A percentile compares a stretch with the other conserved stretches of the same genome.
Evolutionary conservation across 53 echinoderm and acorn worm species (phyloP).

Genomic region (Temnopleurus reevesii): DNA sequence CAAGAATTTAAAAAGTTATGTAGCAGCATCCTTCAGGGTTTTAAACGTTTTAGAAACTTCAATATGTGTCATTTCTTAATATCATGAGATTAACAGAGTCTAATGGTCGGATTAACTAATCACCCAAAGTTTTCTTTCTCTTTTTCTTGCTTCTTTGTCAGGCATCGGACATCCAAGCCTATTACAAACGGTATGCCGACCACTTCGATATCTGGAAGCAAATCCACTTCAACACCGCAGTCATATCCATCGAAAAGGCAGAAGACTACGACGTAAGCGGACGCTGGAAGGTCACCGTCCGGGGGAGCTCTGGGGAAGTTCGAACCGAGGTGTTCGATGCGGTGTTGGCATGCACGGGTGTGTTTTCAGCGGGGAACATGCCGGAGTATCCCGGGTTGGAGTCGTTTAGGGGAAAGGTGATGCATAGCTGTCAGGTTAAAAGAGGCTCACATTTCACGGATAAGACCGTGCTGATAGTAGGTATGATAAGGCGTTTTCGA

Average conservation of each 20-base stretch:
- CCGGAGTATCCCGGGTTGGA: conserved; percentile 66
- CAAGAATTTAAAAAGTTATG: no score
- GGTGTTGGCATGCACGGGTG: conserved; percentile 70
- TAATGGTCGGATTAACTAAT: no score
- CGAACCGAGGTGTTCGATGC: conserved; percentile 60
- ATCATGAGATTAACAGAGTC: no score
- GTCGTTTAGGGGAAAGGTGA: conserved; percentile 61
- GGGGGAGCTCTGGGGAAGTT: background rate
- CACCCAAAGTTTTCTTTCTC: no score
- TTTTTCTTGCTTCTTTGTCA: background rate
- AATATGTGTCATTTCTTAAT: no score
- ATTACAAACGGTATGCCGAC: conserved; percentile 64
- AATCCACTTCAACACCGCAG: conserved; percentile 62
- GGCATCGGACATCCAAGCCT: conserved; percentile 45
- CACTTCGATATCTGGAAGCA: conserved; percentile 58
- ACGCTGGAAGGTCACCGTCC: conserved; percentile 63
- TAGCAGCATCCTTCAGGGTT: no score
- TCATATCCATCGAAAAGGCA: conserved; percentile 47
- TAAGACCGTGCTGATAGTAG: conserved; percentile 72
- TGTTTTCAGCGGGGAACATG: conserved; percentile 34
- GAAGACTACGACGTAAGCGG: conserved; percentile 64
- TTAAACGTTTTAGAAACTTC: no score
- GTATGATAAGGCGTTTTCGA: no score
- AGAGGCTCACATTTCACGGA: conserved; percentile 66
- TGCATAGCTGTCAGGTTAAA: conserved; percentile 64